Evolutionary conservation across 2,797 vertebrate genomes (phyloP), one percentile per base, ranked within the genome.

Genomic region (Gadopsis bispinosus): DNA sequence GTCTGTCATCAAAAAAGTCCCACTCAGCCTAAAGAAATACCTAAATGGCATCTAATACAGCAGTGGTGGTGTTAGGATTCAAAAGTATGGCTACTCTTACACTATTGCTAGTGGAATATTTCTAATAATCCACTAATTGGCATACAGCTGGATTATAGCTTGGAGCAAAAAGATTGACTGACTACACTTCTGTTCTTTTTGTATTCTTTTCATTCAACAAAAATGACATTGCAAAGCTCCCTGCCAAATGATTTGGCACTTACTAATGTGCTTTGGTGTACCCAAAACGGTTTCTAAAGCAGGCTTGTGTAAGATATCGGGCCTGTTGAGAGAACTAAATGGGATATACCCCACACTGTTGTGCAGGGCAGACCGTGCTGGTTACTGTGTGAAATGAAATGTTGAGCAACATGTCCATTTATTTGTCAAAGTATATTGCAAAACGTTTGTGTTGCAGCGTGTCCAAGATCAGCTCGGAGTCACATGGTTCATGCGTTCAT

Each of bases 201-300:
- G 20, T 56, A 7, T 53, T 74, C 5, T 54, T 73, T 45, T 71
- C 9, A 53, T 70, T 74, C 10, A 47, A 56, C 20, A 68, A 41
- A 35, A 50, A 58, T 22, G n/a, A 39, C 35, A 55, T 80, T 29
- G 12, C 29, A 37, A 58, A 69, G 29, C 63, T 69, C 8, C 39
- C 22, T 53, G 74, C 62, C 66, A 78, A 80, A 64, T 29, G 47
- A 48, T 69, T 61, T 71, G 66, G 53, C 53, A 60, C 64, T 58
- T 59, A 50, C 50, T 58, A 33, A 51, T 48, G 43, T 70, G 69
- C 39, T 5, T 54, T 31, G 26, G n/a, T 69, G 58, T 43, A 35
- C 59, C 43, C 29, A 22, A 47, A 41, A 60, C 26, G 35, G 4
- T 45, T 69, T 48, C 64, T 47, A 60, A 72, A 82, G n/a, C 48